These are phyloP conservation scores for Chalcosyrphus nemorum DNA, from an alignment of 2,888 invertebrate genomes.

Conservation along the genomic window DNA sequence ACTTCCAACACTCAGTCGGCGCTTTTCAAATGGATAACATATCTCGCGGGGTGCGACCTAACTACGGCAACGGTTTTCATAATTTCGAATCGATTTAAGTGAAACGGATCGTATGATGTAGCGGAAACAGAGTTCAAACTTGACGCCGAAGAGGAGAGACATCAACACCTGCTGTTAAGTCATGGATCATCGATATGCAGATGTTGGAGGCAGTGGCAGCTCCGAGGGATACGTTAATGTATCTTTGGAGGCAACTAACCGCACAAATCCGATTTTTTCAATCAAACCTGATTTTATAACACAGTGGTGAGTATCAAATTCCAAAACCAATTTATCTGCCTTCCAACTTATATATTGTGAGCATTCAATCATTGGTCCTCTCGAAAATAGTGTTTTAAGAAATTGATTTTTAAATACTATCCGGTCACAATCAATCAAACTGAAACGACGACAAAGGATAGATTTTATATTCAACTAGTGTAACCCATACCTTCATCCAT, in stretches of 20 bases:
- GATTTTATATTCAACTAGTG: neutral
- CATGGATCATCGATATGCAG: slow-evolving; percentile 69
- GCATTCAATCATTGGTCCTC: neutral
- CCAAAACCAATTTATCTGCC: no score
- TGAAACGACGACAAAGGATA: neutral
- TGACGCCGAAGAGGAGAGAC: slow-evolving; percentile 43
- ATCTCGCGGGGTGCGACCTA: slow-evolving; percentile 26
- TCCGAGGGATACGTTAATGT: slow-evolving; percentile 78
- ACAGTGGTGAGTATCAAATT: slow-evolving; percentile 91
- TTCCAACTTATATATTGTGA: no score
- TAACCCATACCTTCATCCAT: neutral
- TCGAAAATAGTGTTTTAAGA: neutral
- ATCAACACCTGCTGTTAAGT: slow-evolving; percentile 45
- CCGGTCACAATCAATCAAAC: neutral
- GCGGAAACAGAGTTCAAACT: slow-evolving; percentile 56
- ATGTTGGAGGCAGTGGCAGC: slow-evolving; percentile 51
- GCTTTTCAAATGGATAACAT: slow-evolving; percentile 56
- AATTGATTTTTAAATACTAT: neutral
- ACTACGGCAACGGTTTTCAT: slow-evolving; percentile 48
- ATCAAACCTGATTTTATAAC: slow-evolving; percentile 90
- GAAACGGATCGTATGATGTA: slow-evolving; percentile 53
- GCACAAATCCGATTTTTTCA: slow-evolving; percentile 88
- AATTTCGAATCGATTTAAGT: slow-evolving; percentile 58
- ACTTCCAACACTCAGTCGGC: neutral
- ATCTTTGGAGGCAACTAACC: slow-evolving; percentile 84